Conservation (phyloP, 2,888 invertebrate species). For the Noctua janthe region DNA sequence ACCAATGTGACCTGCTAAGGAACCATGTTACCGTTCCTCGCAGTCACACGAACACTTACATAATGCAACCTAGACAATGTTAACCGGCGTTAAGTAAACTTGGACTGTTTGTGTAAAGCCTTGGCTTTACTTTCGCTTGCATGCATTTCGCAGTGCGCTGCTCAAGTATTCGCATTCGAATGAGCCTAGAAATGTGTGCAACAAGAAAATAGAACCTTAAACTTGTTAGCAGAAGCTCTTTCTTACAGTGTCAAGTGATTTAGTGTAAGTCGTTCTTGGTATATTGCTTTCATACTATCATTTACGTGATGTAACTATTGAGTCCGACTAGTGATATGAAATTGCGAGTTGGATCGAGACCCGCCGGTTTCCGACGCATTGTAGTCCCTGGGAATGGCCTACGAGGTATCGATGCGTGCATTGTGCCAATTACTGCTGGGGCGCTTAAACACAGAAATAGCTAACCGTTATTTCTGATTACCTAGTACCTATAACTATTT, state of each 20-base stretch:
- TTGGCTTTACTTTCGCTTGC: slow-evolving; percentile 85
- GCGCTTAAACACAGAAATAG: slow-evolving; percentile 69
- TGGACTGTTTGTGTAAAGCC: slow-evolving; percentile 77
- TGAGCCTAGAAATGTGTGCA: slow-evolving; percentile 69
- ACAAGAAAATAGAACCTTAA: slow-evolving; percentile 74
- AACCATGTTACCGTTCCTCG: slow-evolving; percentile 87
- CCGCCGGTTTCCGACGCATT: slow-evolving; percentile 75
- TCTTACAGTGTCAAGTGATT: slow-evolving; percentile 62
- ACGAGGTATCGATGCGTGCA: slow-evolving; percentile 65
- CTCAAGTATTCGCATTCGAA: slow-evolving; percentile 75
- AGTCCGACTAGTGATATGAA: slow-evolving; percentile 81
- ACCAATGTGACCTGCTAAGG: slow-evolving; percentile 88
- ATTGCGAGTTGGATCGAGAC: slow-evolving; percentile 75
- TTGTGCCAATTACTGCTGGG: slow-evolving; percentile 72
- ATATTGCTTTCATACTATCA: slow-evolving; percentile 76
- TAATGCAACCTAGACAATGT: slow-evolving; percentile 86
- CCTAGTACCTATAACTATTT: slow-evolving; percentile 45
- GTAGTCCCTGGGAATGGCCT: slow-evolving; percentile 78
- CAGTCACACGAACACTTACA: slow-evolving; percentile 86
- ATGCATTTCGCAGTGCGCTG: slow-evolving; percentile 72
- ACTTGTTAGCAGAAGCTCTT: slow-evolving; percentile 63
- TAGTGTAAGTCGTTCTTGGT: slow-evolving; percentile 71
- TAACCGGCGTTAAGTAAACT: slow-evolving; percentile 76
- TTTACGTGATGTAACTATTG: slow-evolving; percentile 88
- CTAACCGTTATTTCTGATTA: slow-evolving; percentile 72